Evolutionary conservation across 1,140 invertebrate genomes (phyloP).

Genomic region (Calliphora vicina): DNA sequence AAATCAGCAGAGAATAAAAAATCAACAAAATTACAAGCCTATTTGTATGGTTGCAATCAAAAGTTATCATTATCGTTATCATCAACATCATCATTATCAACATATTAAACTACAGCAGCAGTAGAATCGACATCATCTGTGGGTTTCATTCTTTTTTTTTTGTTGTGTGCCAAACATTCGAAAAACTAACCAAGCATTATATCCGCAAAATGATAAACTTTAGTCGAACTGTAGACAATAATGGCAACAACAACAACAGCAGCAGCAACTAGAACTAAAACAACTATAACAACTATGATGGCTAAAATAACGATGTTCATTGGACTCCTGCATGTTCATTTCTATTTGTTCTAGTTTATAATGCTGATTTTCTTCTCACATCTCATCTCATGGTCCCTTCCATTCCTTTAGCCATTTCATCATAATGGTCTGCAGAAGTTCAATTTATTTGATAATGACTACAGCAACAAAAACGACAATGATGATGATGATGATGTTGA

Average conservation of each 20-base stretch:
- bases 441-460: constrained; percentile 14
- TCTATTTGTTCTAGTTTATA: constrained; percentile 1
- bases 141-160: background rate
- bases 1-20: background rate
- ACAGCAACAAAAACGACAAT: background rate
- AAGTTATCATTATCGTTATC: background rate
- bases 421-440: background rate
- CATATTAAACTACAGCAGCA: too few species aligned
- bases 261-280: background rate
- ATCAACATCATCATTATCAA: background rate
- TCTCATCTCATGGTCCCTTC: too few species aligned
- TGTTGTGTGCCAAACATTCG: background rate
- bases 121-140: background rate
- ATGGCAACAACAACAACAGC: background rate
- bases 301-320: background rate
- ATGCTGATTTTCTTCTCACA: background rate
- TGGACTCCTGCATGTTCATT: background rate
- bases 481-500: background rate
- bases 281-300: background rate
- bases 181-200: background rate
- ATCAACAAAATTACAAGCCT: background rate
- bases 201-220: constrained; percentile 27
- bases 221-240: background rate
- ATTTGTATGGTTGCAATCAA: background rate
- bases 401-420: background rate